phyloP scores from a whole-genome alignment of 1,140 invertebrate genomes.

The Sarcophaga bullata region DNA sequence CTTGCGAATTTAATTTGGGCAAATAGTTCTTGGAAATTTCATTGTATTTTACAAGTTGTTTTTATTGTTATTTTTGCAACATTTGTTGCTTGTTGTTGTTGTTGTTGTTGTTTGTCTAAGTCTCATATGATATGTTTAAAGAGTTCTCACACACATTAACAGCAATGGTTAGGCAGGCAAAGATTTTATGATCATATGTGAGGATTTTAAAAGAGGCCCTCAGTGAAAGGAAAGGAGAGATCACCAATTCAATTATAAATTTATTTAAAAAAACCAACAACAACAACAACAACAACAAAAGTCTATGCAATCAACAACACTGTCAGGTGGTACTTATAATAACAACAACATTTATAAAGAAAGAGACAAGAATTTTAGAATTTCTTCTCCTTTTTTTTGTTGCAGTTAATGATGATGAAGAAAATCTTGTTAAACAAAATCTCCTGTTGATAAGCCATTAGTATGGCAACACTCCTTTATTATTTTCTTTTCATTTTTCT shows the following conservation, averaged over 20 bases:
- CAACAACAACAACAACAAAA: neutral
- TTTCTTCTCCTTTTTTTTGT: no score
- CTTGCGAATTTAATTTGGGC: neutral
- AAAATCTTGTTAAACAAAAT: conserved; percentile 26
- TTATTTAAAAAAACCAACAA: neutral
- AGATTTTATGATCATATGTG: no score
- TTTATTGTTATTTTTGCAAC: no score
- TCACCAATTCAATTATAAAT: conserved; percentile 37
- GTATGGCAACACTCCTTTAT: conserved; percentile 37
- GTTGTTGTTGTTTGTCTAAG: neutral
- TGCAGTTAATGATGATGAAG: neutral
- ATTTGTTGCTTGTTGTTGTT: neutral
- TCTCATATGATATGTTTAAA: neutral
- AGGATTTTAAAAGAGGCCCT: no score
- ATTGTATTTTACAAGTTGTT: neutral
- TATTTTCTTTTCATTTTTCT: no score
- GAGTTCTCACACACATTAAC: conserved; percentile 15
- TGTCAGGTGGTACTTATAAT: conserved; percentile 16
- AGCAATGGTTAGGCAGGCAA: neutral
- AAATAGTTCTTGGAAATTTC: conserved; percentile 7
- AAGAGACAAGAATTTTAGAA: no score
- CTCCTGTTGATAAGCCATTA: conserved; percentile 37
- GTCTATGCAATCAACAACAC: conserved; percentile 36
- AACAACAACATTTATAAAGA: conserved; percentile 23
- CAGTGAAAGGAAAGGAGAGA: no score